Evolutionary conservation across 1,140 invertebrate species (phyloP).

Genomic region (Drosophila rufa): DNA sequence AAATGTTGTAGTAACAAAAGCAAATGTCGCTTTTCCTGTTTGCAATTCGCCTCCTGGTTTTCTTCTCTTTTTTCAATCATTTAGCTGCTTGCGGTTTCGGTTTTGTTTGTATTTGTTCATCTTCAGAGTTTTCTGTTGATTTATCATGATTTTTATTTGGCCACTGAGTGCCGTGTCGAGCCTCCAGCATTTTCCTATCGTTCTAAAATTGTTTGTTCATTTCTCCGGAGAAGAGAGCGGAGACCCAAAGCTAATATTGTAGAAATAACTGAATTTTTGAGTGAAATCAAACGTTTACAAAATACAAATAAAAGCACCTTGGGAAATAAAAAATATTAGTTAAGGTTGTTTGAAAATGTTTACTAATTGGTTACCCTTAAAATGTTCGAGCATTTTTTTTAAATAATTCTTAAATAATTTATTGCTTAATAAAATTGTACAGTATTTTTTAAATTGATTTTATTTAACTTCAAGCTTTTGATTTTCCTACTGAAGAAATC

Average conservation of each 20-base stretch:
- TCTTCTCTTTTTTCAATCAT: conserved; percentile 66
- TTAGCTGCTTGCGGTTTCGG: conserved; percentile 67
- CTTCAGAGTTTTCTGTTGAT: conserved; percentile 66
- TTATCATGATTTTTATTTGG: conserved; percentile 80
- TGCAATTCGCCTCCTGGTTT: conserved; percentile 43
- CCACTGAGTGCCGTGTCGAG: conserved; percentile 47
- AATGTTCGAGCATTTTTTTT: too few species aligned
- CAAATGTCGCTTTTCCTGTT: conserved; percentile 79
- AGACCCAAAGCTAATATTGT: conserved; percentile 10
- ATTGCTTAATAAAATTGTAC: too few species aligned
- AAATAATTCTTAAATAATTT: too few species aligned
- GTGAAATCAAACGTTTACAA: background rate
- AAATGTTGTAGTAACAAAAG: conserved; percentile 79
- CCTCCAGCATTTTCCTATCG: conserved; percentile 31
- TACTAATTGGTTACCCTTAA: background rate
- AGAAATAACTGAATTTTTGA: conserved; percentile 8
- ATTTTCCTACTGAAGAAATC: too few species aligned
- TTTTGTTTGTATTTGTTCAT: conserved; percentile 71
- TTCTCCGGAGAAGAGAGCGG: conserved; percentile 40
- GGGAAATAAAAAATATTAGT: background rate
- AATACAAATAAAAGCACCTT: too few species aligned
- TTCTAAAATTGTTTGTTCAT: conserved; percentile 57
- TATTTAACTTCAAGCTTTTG: too few species aligned
- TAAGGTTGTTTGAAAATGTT: background rate
- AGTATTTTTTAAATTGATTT: background rate